Conservation (phyloP, 2,113 vertebrate species). For the Andinoacara biseriatus region DNA sequence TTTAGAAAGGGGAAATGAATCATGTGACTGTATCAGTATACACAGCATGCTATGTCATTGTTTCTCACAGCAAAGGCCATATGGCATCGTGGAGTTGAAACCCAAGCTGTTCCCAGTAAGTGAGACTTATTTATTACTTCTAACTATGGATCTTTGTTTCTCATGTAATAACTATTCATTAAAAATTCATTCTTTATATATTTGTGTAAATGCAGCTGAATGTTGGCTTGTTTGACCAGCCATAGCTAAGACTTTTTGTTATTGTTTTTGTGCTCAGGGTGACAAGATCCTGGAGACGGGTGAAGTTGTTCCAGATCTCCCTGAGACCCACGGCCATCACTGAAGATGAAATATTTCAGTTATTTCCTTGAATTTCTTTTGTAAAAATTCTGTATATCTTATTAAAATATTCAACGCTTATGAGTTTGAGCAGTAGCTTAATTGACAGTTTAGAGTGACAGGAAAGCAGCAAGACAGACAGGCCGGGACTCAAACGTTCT, state of each 20-base stretch:
- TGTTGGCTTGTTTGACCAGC: background rate
- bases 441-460: too few relatives aligned
- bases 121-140: conserved; percentile 42
- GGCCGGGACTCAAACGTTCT: too few relatives aligned
- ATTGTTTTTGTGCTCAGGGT: conserved; percentile 79
- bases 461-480: too few relatives aligned
- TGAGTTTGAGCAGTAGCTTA: background rate
- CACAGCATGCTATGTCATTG: background rate
- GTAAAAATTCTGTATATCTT: conserved; percentile 74
- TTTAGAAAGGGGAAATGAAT: background rate
- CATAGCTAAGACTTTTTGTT: background rate
- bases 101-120: conserved; percentile 88
- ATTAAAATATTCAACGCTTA: conserved; percentile 64
- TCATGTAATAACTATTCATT: background rate
- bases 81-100: conserved; percentile 80
- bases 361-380: conserved; percentile 40
- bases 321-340: conserved; percentile 81
- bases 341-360: conserved; percentile 72
- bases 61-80: conserved; percentile 80
- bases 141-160: background rate
- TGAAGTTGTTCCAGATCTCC: conserved; percentile 85
- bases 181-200: background rate
- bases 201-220: background rate
- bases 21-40: background rate
- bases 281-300: conserved; percentile 88